phyloP scores from a whole-genome alignment of 2,888 invertebrate species.

The Hydrotaea diabolus region DNA sequence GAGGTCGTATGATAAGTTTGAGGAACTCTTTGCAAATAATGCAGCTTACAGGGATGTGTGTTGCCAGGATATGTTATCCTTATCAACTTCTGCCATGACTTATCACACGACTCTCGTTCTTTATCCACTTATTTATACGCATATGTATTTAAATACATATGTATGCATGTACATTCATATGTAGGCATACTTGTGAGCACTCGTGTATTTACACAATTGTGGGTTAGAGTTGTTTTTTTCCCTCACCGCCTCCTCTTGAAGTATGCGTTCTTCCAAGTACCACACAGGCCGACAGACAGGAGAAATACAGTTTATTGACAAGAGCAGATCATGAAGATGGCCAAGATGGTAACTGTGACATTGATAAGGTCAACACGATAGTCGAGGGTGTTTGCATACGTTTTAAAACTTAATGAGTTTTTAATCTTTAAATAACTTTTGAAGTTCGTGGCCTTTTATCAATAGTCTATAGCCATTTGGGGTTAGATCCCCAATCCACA shows the following conservation, averaged over 20 bases:
- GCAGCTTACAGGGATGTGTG: too few species aligned
- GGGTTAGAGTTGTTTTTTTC: not conserved
- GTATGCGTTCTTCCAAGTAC: not conserved
- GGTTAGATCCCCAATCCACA: too few species aligned
- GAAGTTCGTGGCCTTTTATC: not conserved
- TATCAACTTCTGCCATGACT: too few species aligned
- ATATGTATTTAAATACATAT: not conserved
- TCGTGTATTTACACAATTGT: slow-evolving; percentile 16
- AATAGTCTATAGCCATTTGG: not conserved
- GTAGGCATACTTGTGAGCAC: not conserved
- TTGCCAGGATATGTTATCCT: too few species aligned
- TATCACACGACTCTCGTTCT: too few species aligned
- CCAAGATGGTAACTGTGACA: not conserved
- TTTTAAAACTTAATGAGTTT: slow-evolving; percentile 14
- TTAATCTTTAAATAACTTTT: not conserved
- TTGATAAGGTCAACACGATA: not conserved
- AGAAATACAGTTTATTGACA: not conserved
- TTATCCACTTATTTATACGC: too few species aligned
- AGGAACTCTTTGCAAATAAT: not conserved
- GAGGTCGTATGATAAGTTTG: not conserved
- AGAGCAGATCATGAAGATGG: not conserved
- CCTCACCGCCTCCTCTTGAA: slow-evolving; percentile 3
- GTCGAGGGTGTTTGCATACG: not conserved
- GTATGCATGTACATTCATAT: not conserved
- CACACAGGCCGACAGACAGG: not conserved